Percentiles rank a stretch among this genome's conserved stretches.
Conservation (phyloP, 2,797 vertebrate species). For the Lithobates sylvaticus region DNA sequence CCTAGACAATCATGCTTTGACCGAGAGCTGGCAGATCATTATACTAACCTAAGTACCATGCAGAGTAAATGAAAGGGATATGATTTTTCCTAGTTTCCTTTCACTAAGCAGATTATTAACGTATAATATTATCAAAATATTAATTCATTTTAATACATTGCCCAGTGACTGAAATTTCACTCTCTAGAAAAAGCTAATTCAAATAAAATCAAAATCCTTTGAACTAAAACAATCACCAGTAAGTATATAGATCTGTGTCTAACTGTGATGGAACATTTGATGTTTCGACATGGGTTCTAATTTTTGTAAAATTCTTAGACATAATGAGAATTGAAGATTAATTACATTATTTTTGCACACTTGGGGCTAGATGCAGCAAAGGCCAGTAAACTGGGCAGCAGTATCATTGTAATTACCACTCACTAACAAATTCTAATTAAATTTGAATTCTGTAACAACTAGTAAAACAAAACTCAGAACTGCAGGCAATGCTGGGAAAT, state of each 20-base stretch:
- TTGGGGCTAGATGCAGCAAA: neutral
- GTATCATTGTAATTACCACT: neutral
- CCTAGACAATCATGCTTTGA: slow-evolving; percentile 18
- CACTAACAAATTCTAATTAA: no score
- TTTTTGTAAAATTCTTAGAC: neutral
- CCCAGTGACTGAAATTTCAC: neutral
- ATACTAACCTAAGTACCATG: slow-evolving; percentile 4
- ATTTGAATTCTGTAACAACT: neutral
- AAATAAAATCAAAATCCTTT: neutral
- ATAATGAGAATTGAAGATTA: neutral
- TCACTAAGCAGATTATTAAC: slow-evolving; percentile 13
- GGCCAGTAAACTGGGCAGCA: neutral
- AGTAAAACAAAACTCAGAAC: neutral
- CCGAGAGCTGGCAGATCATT: neutral
- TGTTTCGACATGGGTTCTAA: neutral
- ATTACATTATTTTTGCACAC: neutral
- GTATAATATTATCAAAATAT: slow-evolving; percentile 16
- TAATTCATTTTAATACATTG: slow-evolving; percentile 1
- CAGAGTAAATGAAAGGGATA: slow-evolving; percentile 29
- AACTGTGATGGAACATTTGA: neutral
- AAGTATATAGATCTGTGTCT: neutral
- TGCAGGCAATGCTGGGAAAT: no score
- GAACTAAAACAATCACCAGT: neutral
- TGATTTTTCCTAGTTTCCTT: neutral
- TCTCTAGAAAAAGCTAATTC: neutral